Conservation (phyloP, 2,888 invertebrate genomes). For the Actias luna region DNA sequence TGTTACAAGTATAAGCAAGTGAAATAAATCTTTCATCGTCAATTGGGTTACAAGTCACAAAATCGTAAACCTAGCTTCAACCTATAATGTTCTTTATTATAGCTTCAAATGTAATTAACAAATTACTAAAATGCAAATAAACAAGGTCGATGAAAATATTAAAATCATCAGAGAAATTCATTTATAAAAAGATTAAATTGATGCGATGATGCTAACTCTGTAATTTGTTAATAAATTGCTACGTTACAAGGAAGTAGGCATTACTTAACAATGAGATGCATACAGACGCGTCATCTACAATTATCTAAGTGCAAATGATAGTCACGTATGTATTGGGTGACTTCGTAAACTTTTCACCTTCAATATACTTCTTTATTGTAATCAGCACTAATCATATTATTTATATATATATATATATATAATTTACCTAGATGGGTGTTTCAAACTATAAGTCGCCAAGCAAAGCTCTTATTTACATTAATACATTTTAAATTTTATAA, state of each 20-base stretch:
- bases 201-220: neutral
- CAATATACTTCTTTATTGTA: no score
- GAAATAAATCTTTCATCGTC: neutral
- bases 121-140: no score
- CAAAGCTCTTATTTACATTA: no score
- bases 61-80: no score
- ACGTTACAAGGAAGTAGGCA: neutral
- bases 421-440: no score
- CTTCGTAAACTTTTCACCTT: neutral
- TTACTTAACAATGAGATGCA: slow-evolving; percentile 5
- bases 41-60: neutral
- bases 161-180: slow-evolving; percentile 18
- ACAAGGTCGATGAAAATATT: slow-evolving; percentile 14
- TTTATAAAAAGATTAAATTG: slow-evolving; percentile 17
- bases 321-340: neutral
- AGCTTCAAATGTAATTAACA: neutral
- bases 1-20: neutral
- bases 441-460: no score
- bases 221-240: neutral
- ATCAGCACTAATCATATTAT: no score
- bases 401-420: no score
- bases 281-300: neutral
- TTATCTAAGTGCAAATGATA: neutral
- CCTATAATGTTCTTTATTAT: no score
- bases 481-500: no score